Conservation (phyloP, 2,888 invertebrate genomes). For the Noctua fimbriata region DNA sequence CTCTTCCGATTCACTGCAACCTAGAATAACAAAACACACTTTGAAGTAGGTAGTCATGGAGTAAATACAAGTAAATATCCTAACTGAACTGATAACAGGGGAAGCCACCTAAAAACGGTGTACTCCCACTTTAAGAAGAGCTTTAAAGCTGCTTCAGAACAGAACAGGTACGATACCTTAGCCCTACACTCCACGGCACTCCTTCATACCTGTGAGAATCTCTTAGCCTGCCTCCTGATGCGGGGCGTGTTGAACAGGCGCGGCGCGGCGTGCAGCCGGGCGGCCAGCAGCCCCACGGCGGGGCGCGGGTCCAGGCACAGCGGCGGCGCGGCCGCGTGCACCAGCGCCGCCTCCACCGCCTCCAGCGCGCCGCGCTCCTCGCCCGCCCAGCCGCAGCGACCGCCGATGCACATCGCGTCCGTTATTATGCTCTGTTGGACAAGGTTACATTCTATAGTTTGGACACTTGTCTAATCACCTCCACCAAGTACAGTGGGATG, state of each 20-base stretch:
- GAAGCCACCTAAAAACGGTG: background rate
- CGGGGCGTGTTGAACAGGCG: slow-evolving; percentile 94
- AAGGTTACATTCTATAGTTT: background rate
- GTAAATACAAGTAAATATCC: background rate
- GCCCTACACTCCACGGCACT: background rate
- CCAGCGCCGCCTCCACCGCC: slow-evolving; percentile 95
- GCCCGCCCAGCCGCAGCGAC: slow-evolving; percentile 91
- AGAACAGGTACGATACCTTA: background rate
- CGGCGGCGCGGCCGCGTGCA: slow-evolving; percentile 96
- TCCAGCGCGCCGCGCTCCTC: slow-evolving; percentile 93
- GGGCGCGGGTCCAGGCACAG: slow-evolving; percentile 97
- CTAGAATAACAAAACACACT: slow-evolving; percentile 75
- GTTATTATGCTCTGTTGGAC: slow-evolving; percentile 90
- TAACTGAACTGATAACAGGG: background rate
- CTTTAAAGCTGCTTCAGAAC: background rate
- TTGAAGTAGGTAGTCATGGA: background rate
- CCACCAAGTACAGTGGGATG: background rate
- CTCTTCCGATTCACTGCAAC: slow-evolving; percentile 96
- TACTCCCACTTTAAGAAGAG: background rate
- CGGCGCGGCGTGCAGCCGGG: slow-evolving; percentile 93
- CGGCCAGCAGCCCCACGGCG: slow-evolving; percentile 94
- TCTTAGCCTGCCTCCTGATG: slow-evolving; percentile 93
- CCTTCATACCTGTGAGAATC: slow-evolving; percentile 93
- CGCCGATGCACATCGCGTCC: slow-evolving; percentile 91
- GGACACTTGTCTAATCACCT: background rate